Base-by-base conservation (phyloP, 2,888 invertebrate genomes). In the Petrolisthes cinctipes region DNA sequence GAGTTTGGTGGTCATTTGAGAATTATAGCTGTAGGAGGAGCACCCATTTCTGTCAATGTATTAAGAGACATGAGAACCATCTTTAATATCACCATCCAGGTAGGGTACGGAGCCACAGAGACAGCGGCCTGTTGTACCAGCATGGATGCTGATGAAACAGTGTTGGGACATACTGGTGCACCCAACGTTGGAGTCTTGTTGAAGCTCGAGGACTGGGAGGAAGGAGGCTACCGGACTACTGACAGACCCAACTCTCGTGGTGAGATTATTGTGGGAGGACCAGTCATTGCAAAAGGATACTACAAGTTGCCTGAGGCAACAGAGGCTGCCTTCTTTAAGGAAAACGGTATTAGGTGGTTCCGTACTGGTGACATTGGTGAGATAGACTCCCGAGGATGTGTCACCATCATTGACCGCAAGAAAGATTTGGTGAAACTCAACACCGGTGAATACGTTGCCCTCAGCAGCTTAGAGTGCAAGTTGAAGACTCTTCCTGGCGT, bases 351-450 rank as follows among this genome's bases (percentile, higher is more conserved):
- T 23, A 81, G 91, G 57, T 91, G 91, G 90, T 91, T 91, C 82
- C 82, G 68, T 66, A 91, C 91, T 5, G 91, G 91, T 1, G 91
- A 91, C 86, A 91, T 91, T 66, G 91, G 91, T 14, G 91, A 91
- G 66, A 76, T 91, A 68, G 91, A 91, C 68, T 89, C 88, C 56
- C 85, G 86, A 56, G 91, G 91, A 6, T 86, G 86, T 51, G 82
- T 91, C 6, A 75, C 57, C 17, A 88, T 91, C 4, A 91, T 90
- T 23, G 90, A 99, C 93, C 97, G 99, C 91, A 99, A 99, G 94
- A 99, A 99, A 94, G 99, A 99, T 94, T 94, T 99, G 91, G 98
- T 99, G 68, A 99, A 99, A 93, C 94, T 99, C 84, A 98, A 99
- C 93, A 96, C 97, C 57, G 99, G 99, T 91, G 99, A 99, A 93